These are phyloP conservation scores for Napeogenes sylphis DNA, from an alignment of 2,888 invertebrate species.

Conservation along the genomic window DNA sequence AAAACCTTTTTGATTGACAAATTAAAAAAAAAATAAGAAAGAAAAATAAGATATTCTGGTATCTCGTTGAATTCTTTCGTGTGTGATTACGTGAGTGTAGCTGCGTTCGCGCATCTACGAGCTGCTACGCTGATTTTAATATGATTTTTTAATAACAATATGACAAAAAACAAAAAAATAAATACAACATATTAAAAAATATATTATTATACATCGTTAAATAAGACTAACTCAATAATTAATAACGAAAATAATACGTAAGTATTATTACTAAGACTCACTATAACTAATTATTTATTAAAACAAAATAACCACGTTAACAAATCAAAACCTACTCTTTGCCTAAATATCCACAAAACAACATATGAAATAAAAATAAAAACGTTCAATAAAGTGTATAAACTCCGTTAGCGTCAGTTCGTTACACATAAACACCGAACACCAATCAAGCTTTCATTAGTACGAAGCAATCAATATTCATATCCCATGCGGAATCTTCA, in stretches of 20 bases:
- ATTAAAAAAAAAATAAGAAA: no score
- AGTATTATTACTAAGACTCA: not conserved
- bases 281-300: no score
- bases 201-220: no score
- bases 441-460: conserved; percentile 75
- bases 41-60: not conserved
- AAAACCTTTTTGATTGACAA: no score
- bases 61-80: conserved; percentile 45
- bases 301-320: not conserved
- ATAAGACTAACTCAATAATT: no score
- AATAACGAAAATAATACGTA: no score
- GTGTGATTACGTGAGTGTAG: conserved; percentile 42
- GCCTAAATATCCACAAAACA: not conserved
- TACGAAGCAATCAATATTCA: conserved; percentile 74
- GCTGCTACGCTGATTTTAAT: conserved; percentile 24
- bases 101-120: conserved; percentile 38
- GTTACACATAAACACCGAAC: conserved; percentile 66
- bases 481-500: conserved; percentile 75
- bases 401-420: conserved; percentile 45
- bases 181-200: not conserved
- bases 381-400: conserved; percentile 27
- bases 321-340: not conserved
- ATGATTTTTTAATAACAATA: not conserved
- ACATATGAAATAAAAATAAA: conserved; percentile 24
- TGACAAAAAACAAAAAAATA: conserved; percentile 6